A percentile compares a stretch with the other conserved stretches of the same genome.
These are phyloP conservation scores for Silurus asotus DNA, from an alignment of 2,113 vertebrate genomes.

Conservation along the genomic window DNA sequence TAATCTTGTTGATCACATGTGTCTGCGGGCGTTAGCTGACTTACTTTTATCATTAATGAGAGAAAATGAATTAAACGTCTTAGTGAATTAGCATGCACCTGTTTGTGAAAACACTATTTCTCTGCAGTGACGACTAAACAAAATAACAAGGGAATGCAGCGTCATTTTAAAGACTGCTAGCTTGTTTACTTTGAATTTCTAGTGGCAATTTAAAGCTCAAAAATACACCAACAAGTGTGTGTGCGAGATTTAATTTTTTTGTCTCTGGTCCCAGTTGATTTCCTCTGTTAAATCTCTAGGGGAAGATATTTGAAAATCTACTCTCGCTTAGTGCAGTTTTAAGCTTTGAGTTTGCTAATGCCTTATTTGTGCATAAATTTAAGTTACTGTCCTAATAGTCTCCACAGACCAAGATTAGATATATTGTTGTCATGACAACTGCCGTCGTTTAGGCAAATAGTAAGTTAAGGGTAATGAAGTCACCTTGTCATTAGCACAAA, in stretches of 20 bases:
- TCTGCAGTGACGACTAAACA: neutral
- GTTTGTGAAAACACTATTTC: neutral
- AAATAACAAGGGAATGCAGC: neutral
- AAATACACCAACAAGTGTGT: neutral
- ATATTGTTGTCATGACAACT: constrained; percentile 25
- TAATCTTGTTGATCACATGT: neutral
- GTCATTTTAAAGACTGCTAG: neutral
- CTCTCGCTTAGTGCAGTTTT: neutral
- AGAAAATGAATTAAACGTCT: constrained; percentile 10
- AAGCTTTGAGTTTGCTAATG: constrained; percentile 14
- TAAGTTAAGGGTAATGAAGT: neutral
- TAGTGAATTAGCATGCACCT: constrained; percentile 2
- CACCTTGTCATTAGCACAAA: neutral
- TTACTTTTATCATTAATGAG: constrained; percentile 6
- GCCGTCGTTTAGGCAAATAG: neutral
- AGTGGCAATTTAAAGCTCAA: neutral
- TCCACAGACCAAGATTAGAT: neutral
- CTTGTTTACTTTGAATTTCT: neutral
- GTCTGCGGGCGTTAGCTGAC: neutral
- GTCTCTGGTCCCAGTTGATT: neutral
- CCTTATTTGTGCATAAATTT: constrained; percentile 21
- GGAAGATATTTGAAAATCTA: neutral
- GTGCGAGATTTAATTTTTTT: neutral
- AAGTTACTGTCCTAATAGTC: constrained; percentile 22
- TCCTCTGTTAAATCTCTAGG: neutral